Base-by-base conservation (phyloP, 2,888 invertebrate genomes). In the Elysia crispata region DNA sequence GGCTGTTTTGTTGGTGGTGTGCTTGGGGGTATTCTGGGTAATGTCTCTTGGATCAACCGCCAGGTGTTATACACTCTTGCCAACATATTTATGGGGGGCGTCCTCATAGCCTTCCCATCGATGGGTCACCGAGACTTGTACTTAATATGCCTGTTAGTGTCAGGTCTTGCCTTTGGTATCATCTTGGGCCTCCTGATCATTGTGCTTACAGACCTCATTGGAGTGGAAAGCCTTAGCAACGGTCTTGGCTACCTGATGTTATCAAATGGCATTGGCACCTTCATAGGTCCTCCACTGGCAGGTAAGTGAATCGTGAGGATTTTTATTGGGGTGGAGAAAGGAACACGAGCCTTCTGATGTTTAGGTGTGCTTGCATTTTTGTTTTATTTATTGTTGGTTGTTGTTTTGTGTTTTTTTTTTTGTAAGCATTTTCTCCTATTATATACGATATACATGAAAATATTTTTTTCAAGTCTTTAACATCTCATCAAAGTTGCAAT, bases 161-260 rank as follows among this genome's bases (percentile, higher is more conserved):
- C 83, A 79, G 89, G 90, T 3, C 76, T 89, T 15, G 74, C 82
- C 28, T 87, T 89, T 84, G 90, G 90, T 8, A 83, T 87, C 18
- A 85, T 88, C 28, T 77, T 90, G 11, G 89, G 89, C 11, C 82
- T 89, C 1, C 82, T 90, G 54, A 87, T 89, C 11, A 86, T 88
- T n/a, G 87, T 90, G 11, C 86, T 87, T 3, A 83, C 86, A 20
- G 90, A 90, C 64, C 83, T 90, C 1, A 79, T 89, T 15, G 88
- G 88, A 0, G 81, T 84, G 0, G 82, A 86, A 66, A 85, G 84
- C 15, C 82, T 89, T 11, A 85, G 87, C 0, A 85, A 87, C 77
- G 90, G 87, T 8, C 85, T 88, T 70, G 89, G 90, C 13, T 89
- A 88, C 79, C 83, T 90, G 6, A 88, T 90, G 87, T 73, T 89